phyloP scores from a whole-genome alignment of 2,797 vertebrate species.

The Neoniphon sammara region DNA sequence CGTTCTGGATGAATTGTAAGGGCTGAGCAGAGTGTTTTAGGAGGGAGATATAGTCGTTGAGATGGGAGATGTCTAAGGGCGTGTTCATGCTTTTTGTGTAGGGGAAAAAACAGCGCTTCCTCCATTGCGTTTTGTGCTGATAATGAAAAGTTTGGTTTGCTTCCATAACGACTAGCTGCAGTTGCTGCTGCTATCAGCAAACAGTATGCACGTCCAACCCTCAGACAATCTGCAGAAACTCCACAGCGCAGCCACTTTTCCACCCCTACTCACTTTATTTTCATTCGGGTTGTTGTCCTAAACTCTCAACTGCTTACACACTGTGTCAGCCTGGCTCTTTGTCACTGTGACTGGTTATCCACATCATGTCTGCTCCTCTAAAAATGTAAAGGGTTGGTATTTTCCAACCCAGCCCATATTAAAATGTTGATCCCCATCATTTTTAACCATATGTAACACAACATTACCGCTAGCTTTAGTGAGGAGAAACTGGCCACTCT shows the following conservation, averaged over 20 bases:
- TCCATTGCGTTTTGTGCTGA: slow-evolving; percentile 58
- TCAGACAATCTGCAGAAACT: slow-evolving; percentile 1
- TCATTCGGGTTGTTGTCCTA: not conserved
- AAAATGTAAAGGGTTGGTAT: too few species aligned
- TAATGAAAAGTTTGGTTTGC: slow-evolving; percentile 51
- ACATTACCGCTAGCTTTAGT: too few species aligned
- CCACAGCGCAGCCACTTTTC: not conserved
- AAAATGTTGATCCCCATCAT: too few species aligned
- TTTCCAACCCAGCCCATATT: too few species aligned
- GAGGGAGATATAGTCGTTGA: slow-evolving; percentile 46
- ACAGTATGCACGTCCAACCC: slow-evolving; percentile 16
- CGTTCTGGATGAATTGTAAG: not conserved
- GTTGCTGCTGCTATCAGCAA: slow-evolving; percentile 32
- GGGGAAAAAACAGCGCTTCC: slow-evolving; percentile 50
- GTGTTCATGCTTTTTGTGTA: slow-evolving; percentile 43
- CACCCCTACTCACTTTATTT: not conserved
- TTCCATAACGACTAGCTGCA: slow-evolving; percentile 38
- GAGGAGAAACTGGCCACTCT: too few species aligned
- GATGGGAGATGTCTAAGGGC: slow-evolving; percentile 65
- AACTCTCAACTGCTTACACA: not conserved
- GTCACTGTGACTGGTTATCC: too few species aligned
- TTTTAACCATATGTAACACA: too few species aligned
- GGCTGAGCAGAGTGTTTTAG: too few species aligned
- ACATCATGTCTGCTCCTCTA: slow-evolving; percentile 5
- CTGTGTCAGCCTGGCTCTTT: not conserved